Evolutionary conservation across 1,140 invertebrate genomes (phyloP).

Genomic region (Neotoxoptera formosana): DNA sequence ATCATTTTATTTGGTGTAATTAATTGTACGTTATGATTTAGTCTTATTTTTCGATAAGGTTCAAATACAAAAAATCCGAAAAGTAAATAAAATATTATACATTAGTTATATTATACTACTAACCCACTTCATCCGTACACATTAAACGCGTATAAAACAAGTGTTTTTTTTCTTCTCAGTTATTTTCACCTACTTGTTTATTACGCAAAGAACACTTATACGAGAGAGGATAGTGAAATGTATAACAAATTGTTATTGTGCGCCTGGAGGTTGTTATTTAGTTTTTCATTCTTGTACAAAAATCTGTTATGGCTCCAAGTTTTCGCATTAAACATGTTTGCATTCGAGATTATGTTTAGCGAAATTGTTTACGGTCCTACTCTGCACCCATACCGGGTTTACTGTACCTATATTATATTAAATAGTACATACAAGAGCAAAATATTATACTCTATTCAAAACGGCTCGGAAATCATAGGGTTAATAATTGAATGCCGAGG

Average conservation of each 20-base stretch:
- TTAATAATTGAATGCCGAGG: background rate
- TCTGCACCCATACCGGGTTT: background rate
- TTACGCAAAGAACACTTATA: background rate
- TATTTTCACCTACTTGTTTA: slow-evolving; percentile 21
- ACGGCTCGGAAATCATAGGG: background rate
- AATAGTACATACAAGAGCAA: background rate
- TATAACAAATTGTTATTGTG: slow-evolving; percentile 30
- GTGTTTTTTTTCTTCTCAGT: background rate
- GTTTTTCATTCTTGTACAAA: slow-evolving; percentile 13
- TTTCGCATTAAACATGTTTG: slow-evolving; percentile 16
- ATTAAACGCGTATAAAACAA: slow-evolving; percentile 6
- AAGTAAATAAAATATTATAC: background rate
- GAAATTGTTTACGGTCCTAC: background rate
- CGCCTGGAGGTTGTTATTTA: slow-evolving; percentile 27
- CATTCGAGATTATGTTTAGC: background rate
- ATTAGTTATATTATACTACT: background rate
- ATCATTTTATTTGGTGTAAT: background rate
- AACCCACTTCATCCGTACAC: background rate
- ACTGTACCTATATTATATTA: background rate
- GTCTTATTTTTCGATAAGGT: background rate
- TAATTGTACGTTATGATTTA: background rate
- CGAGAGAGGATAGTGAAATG: background rate
- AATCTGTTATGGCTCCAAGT: background rate
- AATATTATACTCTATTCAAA: background rate
- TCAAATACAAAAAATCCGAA: background rate